Conservation (phyloP, 2,888 invertebrate species). For the Drosophila vallismaia region DNA sequence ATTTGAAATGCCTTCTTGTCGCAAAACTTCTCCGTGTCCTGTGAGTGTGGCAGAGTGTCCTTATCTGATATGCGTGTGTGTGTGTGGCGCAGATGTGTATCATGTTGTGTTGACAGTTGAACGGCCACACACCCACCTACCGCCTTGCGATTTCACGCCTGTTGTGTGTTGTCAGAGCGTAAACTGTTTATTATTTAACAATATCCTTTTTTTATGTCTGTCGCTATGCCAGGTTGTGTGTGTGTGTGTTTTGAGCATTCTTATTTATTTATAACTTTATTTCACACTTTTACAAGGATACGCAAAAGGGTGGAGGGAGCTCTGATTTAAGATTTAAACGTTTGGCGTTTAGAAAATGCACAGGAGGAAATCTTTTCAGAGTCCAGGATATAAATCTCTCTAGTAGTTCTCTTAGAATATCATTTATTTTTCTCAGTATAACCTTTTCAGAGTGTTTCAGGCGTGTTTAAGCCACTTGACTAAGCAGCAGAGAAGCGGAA, state of each 20-base stretch:
- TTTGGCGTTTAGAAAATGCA: constrained; percentile 12
- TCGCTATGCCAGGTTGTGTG: constrained; percentile 16
- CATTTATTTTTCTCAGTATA: background rate
- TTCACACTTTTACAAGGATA: constrained; percentile 39
- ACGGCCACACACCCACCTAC: constrained; percentile 35
- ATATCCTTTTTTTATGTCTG: constrained; percentile 54
- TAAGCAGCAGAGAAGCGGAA: constrained; percentile 41
- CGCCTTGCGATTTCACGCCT: constrained; percentile 63
- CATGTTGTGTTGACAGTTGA: constrained; percentile 66
- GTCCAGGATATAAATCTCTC: background rate
- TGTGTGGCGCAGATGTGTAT: constrained; percentile 60
- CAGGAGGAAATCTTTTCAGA: background rate
- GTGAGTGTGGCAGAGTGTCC: constrained; percentile 9
- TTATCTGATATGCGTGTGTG: constrained; percentile 13
- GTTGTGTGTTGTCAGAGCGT: constrained; percentile 58
- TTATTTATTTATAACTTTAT: constrained; percentile 68
- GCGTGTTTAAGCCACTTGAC: constrained; percentile 17
- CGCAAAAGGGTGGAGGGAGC: constrained; percentile 26
- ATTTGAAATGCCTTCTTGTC: constrained; percentile 63
- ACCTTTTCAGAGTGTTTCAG: background rate
- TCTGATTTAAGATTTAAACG: constrained; percentile 34
- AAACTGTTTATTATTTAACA: constrained; percentile 75
- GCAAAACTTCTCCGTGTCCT: constrained; percentile 20
- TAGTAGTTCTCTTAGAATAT: no score
- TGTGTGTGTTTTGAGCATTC: constrained; percentile 33